Evolutionary conservation across 1,140 invertebrate genomes (phyloP).

Genomic region (Trachymyrmex septentrionalis): DNA sequence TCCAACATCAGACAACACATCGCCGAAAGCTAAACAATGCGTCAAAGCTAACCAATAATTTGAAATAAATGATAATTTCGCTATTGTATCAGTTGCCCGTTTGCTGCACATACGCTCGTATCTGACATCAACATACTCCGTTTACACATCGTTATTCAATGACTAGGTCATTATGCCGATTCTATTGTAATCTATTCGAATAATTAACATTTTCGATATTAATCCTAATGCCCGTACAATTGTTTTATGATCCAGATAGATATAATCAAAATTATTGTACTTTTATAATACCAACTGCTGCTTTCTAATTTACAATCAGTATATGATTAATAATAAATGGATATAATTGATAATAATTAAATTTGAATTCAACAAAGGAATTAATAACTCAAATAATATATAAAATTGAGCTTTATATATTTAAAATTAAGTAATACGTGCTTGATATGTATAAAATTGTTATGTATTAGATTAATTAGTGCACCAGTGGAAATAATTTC

Average conservation of each 20-base stretch:
- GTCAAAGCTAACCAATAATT: constrained; percentile 32
- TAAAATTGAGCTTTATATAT: not conserved
- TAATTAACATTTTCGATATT: constrained; percentile 49
- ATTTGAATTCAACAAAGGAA: not conserved
- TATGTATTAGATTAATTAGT: not conserved
- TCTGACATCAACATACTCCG: not conserved
- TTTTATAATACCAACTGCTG: constrained; percentile 23
- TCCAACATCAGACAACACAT: not conserved
- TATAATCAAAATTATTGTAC: constrained; percentile 7
- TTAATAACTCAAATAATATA: not conserved
- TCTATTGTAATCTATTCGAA: constrained; percentile 43
- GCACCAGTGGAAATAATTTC: not conserved
- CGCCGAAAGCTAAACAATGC: constrained; percentile 33
- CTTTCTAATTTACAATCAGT: not conserved
- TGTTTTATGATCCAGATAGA: constrained; percentile 1
- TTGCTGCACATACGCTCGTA: not conserved
- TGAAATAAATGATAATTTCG: constrained; percentile 28
- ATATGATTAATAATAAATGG: not conserved
- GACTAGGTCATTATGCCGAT: constrained; percentile 22
- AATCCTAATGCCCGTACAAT: constrained; percentile 52
- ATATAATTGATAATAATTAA: constrained; percentile 23
- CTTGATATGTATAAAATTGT: not conserved
- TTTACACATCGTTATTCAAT: constrained; percentile 33
- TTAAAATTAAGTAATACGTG: not conserved
- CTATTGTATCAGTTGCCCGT: not conserved